Conservation (phyloP, 2,113 vertebrate species). For the Corythoichthys intestinalis region DNA sequence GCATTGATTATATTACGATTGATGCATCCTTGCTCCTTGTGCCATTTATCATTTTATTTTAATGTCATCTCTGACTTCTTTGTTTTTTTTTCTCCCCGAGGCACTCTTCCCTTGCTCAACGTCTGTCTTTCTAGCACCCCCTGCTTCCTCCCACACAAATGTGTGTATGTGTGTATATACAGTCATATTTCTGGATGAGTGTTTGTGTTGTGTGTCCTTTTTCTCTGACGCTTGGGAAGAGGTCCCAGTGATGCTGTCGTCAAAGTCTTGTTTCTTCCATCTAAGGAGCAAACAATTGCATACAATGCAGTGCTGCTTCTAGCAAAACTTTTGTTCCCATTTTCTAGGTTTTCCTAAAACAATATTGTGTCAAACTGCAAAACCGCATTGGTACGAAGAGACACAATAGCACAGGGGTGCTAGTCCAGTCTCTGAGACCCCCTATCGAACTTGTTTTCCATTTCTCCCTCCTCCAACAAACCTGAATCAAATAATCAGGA, state of each 20-base stretch:
- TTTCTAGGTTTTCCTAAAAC: neutral
- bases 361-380: neutral
- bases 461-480: no score
- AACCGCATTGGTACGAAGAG: neutral
- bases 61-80: neutral
- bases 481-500: no score
- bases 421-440: no score
- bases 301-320: conserved; percentile 22
- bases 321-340: conserved; percentile 1
- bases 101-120: conserved; percentile 35
- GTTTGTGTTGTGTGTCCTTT: conserved; percentile 18
- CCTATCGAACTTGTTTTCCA: no score
- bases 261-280: conserved; percentile 22
- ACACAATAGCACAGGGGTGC: neutral
- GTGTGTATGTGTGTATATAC: conserved; percentile 17
- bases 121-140: conserved; percentile 34
- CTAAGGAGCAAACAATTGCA: conserved; percentile 13
- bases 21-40: conserved; percentile 2
- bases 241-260: conserved; percentile 31
- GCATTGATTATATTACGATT: neutral
- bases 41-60: neutral
- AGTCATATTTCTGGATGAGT: neutral
- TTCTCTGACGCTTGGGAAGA: conserved; percentile 13
- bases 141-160: conserved; percentile 20
- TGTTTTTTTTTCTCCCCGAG: neutral